Conservation (phyloP, 1,140 invertebrate genomes). For the Phthorimaea operculella region DNA sequence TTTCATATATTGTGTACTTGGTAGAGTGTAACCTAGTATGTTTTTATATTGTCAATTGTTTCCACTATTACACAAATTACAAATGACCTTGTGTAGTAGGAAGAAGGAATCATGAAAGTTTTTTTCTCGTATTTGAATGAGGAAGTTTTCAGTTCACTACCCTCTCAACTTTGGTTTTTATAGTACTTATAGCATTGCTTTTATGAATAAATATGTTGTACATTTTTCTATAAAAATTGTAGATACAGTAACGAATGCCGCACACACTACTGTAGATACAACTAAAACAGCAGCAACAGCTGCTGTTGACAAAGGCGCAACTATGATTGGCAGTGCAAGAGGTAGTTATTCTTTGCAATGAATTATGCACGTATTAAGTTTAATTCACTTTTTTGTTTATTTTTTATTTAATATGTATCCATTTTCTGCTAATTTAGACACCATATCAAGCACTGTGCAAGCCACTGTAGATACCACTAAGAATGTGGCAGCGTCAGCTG, state of each 20-base stretch:
- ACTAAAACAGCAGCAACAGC: constrained; percentile 28
- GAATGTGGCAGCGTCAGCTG: constrained; percentile 8
- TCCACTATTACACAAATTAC: too few species aligned
- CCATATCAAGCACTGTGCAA: constrained; percentile 18
- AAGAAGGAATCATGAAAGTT: not conserved
- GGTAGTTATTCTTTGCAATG: constrained; percentile 9
- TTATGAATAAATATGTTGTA: not conserved
- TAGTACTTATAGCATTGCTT: constrained; percentile 3
- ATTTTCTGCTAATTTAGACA: constrained; percentile 16
- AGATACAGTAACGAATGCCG: constrained; percentile 17
- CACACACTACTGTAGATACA: constrained; percentile 22
- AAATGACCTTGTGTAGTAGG: too few species aligned
- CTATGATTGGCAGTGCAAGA: constrained; percentile 22
- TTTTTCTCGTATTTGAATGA: too few species aligned
- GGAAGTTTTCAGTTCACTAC: too few species aligned
- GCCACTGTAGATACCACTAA: constrained; percentile 20
- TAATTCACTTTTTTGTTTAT: not conserved
- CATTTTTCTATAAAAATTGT: constrained; percentile 3
- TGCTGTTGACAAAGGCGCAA: constrained; percentile 25
- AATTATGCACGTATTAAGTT: not conserved
- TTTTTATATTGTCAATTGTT: too few species aligned
- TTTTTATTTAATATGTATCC: not conserved
- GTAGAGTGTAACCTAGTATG: too few species aligned
- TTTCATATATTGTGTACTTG: too few species aligned
- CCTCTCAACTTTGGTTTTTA: not conserved